Evolutionary conservation across 2,113 vertebrate genomes (phyloP), one percentile per base, ranked within the genome.

Genomic region (Rynchops niger): DNA sequence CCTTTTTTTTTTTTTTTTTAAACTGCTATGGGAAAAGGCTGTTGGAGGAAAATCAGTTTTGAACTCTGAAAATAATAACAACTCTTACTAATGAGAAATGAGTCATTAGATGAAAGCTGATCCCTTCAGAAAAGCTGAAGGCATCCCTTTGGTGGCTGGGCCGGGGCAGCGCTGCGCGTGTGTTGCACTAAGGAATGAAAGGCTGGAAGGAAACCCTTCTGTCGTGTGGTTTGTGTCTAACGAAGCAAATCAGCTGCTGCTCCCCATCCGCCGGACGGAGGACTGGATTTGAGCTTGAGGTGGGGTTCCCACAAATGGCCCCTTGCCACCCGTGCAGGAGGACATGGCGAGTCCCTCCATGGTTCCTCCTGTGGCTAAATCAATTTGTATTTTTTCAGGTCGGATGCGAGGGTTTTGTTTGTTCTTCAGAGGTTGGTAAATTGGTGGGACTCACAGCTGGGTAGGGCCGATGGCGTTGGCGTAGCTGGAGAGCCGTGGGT

Each of bases 281-380:
- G 50, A 22, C 2, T 34, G 62, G 25, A 4, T 82, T 42, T 65
- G 74, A 42, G 11, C 42, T 34, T 12, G 19, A 38, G 38, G 26
- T 62, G 45, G 74, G 49, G 5, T 23, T 42, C 42, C 42, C 42
- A 5, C 0, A 0, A 3, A 3, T 53, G 62, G 14, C 56, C 49
- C 1, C 1, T 61, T 61, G 38, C 65, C 27, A 3, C 9, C 32
- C 32, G 18, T 0, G 0, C 53, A 45, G 58, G 62, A 45, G 58
- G 62, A 53, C 58, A 6, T 9, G 17, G 38, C 1, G 4, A 18
- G 4, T 34, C 43, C 40, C 22, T 40, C 21, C 2, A 9, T 6
- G 30, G 12, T 23, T 82, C 19, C 74, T 59, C 34, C n/a, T 21
- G 32, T 1, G 1, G 27, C 1, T 43, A 3, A 38, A 55, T 18